phyloP scores from a whole-genome alignment of 2,113 vertebrate species.

The Mesoclemmys tuberculata region DNA sequence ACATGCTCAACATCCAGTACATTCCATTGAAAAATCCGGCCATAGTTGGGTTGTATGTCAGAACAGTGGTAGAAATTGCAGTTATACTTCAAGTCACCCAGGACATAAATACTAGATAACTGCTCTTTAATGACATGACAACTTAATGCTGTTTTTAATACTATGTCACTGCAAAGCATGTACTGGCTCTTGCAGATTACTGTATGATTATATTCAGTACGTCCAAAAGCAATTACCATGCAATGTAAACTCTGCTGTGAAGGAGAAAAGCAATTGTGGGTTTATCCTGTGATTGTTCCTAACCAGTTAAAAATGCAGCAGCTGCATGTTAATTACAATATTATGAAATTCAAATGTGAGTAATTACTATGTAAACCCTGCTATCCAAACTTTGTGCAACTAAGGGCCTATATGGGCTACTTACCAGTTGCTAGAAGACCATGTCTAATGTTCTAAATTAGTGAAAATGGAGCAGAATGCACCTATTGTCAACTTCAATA shows the following conservation, averaged over 20 bases:
- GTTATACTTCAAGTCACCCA: background rate
- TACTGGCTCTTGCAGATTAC: background rate
- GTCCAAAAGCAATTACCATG: background rate
- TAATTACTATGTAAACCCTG: rapidly evolving
- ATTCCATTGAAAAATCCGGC: background rate
- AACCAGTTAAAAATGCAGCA: background rate
- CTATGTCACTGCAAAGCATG: background rate
- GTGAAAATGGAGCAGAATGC: background rate
- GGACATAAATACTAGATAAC: background rate
- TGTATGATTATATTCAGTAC: rapidly evolving
- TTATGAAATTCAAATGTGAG: background rate
- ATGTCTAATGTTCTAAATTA: background rate
- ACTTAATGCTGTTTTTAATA: background rate
- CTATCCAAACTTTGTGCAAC: background rate
- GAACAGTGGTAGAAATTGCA: background rate
- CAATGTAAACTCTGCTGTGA: background rate
- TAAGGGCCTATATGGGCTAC: background rate
- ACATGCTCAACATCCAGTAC: background rate
- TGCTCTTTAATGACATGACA: background rate
- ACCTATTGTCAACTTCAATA: background rate
- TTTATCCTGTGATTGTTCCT: background rate
- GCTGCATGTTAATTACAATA: background rate
- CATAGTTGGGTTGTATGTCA: rapidly evolving
- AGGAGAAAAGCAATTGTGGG: background rate
- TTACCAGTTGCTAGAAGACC: background rate